Evolutionary conservation across 1,140 invertebrate species (phyloP), one percentile per base, ranked within the genome.

Genomic region (Lasioglossum baleicum): DNA sequence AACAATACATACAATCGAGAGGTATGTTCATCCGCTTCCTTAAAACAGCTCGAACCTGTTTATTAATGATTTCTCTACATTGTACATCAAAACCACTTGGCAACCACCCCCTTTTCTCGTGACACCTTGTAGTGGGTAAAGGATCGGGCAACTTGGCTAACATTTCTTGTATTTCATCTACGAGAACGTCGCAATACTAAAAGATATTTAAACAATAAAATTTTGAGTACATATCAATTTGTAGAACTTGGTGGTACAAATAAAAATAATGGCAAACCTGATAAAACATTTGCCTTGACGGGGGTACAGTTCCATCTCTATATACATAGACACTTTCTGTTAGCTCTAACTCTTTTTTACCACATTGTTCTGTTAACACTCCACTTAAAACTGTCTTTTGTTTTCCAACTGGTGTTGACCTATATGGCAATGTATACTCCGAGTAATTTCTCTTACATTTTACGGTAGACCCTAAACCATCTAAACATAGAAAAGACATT

Each of bases 141-240:
- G 94, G 91, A 31, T 95, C 94, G 4, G 96, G 95, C 77, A 96
- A 94, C 75, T 94, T 94, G 15, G 94, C 92, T 11, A 98, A 84
- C 93, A 98, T 95, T 82, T 95, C 95, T 90, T 98, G 96, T 77
- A 99, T 96, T 93, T 98, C 97, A 0, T 95, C 94, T n/a, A 97
- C 93, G n/a, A 96, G 91, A 44, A 99, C 94, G 90, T 99, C 97
- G 88, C 96, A 97, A 87, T 97, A 96, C 95, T 98, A 92, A 76
- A 68, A 75, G 61, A 76, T 79, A 75, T 44, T 48, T 68, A 8
- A 67, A 26, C 6, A 8, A 7, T n/a, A 58, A 58, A 5, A 8
- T 20, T 74, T 53, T 0, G 44, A 70, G n/a, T 73, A 44, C 64
- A n/a, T 48, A 63, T 7, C 53, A n/a, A 68, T 61, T 7, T 70